Base-by-base conservation (phyloP, 2,797 vertebrate species). In the Melopsittacus undulatus region DNA sequence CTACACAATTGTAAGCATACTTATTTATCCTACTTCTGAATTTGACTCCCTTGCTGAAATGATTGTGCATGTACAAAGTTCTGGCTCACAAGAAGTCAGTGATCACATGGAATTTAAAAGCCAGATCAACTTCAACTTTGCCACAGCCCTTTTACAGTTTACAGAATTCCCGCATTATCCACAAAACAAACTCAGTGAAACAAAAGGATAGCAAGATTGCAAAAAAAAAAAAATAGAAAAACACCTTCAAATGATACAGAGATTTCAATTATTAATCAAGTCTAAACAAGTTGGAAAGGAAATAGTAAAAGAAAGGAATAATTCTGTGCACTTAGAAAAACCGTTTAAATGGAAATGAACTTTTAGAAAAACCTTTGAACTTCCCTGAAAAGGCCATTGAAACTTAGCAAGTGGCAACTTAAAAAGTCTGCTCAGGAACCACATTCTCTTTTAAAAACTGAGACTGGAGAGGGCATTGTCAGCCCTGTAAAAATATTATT, bases 151-250 rank as follows among this genome's bases (percentile, higher is more conserved):
- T 82, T 72, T 62, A 76, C 78, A 88, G 20, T 91, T 91, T 66
- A 51, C 22, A 52, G 4, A 77, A 49, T 75, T 89, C 27, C n/a
- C 83, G 26, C 59, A 73, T 49, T 90, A 84, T 59, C 75, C 38
- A 92, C 32, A 87, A 83, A 88, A 92, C 43, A 90, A 92, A 73
- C 16, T n/a, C 79, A 83, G 74, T 2, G 27, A 93, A 73, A 75
- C 46, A 92, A 90, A 80, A 95, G 68, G 42, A 46, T 49, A 66
- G 49, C 23, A 46, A 24, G n/a, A 87, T 7, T 86, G 27, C 36
- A 46, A 46, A 45, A 92, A 95, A 69, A 66, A 63, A 83, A 57
- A 84, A 64, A 62, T 61, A 92, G 21, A 90, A 90, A 97, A 96
- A 76, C 10, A 52, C 86, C 52, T 97, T 91, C 69, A 83, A 80